Percentiles rank a stretch among this genome's conserved stretches.
Evolutionary conservation across 2,797 vertebrate species (phyloP).

Genomic region (Pipistrellus pygmaeus): DNA sequence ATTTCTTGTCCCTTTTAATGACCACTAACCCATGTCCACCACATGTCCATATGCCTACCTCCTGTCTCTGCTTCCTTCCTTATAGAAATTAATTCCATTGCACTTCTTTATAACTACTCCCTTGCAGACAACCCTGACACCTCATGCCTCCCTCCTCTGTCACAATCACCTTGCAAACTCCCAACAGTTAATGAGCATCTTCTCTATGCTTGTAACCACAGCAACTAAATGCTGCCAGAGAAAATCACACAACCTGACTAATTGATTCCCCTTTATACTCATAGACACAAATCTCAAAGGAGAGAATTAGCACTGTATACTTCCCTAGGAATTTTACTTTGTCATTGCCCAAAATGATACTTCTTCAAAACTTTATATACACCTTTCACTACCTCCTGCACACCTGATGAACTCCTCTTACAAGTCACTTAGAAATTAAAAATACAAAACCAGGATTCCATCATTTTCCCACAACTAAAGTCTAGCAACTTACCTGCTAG

Average conservation of each 20-base stretch:
- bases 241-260: not conserved
- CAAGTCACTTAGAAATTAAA: not conserved
- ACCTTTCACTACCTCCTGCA: not conserved
- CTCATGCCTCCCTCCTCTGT: not conserved
- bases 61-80: conserved; percentile 47
- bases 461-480: not conserved
- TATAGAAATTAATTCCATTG: not conserved
- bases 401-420: not conserved
- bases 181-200: not conserved
- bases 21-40: not conserved
- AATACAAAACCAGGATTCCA: not conserved
- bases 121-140: not conserved
- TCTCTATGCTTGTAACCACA: not conserved
- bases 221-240: not conserved
- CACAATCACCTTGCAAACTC: not conserved
- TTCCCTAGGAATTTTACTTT: not conserved
- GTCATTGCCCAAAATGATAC: not conserved
- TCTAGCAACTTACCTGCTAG: not conserved
- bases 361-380: not conserved
- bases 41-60: not conserved
- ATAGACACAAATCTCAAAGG: not conserved
- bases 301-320: not conserved
- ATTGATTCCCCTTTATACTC: not conserved
- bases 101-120: not conserved
- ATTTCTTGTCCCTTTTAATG: not conserved